These are phyloP conservation scores for Xenotilapia longispinis DNA, from an alignment of 2,113 vertebrate genomes.

Conservation along the genomic window DNA sequence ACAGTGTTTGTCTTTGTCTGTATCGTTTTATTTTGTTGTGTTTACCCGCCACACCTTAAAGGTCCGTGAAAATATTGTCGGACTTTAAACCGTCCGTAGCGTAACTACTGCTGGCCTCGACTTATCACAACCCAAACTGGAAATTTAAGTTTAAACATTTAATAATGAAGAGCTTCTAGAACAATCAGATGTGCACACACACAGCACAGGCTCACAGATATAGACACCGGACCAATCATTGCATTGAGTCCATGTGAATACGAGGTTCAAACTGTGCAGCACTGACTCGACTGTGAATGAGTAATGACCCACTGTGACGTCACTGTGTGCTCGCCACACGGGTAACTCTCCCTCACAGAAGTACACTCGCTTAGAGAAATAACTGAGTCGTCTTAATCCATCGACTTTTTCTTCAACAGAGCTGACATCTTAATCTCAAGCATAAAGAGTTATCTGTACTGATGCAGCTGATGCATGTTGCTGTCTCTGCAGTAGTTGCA, in stretches of 20 bases:
- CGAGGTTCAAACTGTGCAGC: background rate
- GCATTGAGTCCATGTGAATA: background rate
- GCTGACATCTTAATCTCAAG: background rate
- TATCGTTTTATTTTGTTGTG: accelerated
- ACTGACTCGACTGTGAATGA: background rate
- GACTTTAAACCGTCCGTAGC: background rate
- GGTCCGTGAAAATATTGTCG: accelerated
- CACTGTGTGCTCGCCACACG: background rate
- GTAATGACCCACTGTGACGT: background rate
- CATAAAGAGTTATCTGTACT: background rate
- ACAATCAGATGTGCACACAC: background rate
- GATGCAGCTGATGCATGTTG: background rate
- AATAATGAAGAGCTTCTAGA: accelerated
- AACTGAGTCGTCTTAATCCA: background rate
- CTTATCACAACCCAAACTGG: background rate
- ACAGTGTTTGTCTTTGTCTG: background rate
- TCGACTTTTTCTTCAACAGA: background rate
- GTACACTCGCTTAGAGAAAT: background rate
- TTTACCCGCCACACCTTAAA: background rate
- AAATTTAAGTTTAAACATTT: background rate
- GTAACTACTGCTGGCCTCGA: background rate
- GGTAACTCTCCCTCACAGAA: background rate
- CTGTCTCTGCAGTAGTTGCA: background rate
- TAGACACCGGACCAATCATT: background rate
- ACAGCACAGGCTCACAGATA: background rate